Evolutionary conservation across 2,888 invertebrate species (phyloP).

Genomic region (Litoditis marina): DNA sequence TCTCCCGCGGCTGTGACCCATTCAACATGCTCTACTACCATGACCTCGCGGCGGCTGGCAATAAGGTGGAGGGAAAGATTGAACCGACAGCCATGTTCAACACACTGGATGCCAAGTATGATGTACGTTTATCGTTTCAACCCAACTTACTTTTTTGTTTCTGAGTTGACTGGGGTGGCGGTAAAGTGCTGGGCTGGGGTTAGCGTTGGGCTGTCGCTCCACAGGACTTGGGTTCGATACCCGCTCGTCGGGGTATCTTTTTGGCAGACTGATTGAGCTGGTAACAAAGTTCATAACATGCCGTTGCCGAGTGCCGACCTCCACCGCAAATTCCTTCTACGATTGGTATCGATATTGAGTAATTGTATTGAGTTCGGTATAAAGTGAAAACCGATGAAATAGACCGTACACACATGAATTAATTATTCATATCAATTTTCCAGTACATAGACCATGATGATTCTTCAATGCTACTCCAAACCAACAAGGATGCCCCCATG

Average conservation of each 20-base stretch:
- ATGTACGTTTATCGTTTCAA: slow-evolving; percentile 70
- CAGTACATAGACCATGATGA: slow-evolving; percentile 88
- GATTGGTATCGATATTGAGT: too few relatives aligned
- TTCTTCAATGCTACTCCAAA: slow-evolving; percentile 76
- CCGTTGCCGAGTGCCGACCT: too few relatives aligned
- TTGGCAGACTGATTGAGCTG: too few relatives aligned
- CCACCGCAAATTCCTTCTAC: too few relatives aligned
- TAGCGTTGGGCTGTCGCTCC: too few relatives aligned
- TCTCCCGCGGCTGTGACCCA: slow-evolving; percentile 79
- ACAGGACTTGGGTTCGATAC: too few relatives aligned
- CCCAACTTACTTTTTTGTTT: too few relatives aligned
- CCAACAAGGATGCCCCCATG: slow-evolving; percentile 88
- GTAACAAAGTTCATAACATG: too few relatives aligned
- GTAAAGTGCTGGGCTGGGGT: background rate
- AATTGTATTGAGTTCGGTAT: too few relatives aligned
- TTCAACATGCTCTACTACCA: slow-evolving; percentile 72
- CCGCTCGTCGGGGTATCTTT: too few relatives aligned
- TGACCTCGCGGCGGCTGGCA: slow-evolving; percentile 68
- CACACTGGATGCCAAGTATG: slow-evolving; percentile 87
- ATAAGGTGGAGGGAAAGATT: slow-evolving; percentile 67
- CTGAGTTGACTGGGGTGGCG: slow-evolving; percentile 3
- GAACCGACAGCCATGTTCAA: slow-evolving; percentile 78
- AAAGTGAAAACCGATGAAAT: too few relatives aligned
- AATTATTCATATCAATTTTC: slow-evolving; percentile 45
- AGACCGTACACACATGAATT: too few relatives aligned